Percentiles rank a stretch among this genome's conserved stretches.
Evolutionary conservation across 2,888 invertebrate genomes (phyloP).

Genomic region (Suillia variegata): DNA sequence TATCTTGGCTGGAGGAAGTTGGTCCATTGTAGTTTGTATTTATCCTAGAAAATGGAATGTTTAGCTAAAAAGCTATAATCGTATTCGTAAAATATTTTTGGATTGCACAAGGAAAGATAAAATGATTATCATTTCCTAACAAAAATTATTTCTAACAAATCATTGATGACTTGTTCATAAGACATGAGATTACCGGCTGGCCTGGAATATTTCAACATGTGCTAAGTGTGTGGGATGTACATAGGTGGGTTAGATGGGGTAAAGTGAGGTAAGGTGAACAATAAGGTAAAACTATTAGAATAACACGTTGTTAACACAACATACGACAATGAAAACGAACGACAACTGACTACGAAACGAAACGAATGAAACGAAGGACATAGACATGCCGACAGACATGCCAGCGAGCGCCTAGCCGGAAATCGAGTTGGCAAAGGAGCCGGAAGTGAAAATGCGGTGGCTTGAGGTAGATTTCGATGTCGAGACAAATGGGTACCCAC

Average conservation of each 20-base stretch:
- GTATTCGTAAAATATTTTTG: too few species aligned
- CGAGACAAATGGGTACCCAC: neutral
- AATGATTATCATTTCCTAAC: too few species aligned
- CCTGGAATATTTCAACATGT: neutral
- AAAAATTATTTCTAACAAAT: too few species aligned
- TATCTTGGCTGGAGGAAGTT: too few species aligned
- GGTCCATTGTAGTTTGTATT: too few species aligned
- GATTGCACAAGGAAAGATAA: too few species aligned
- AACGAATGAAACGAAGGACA: too few species aligned
- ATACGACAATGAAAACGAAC: slow-evolving; percentile 6
- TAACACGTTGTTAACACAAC: slow-evolving; percentile 9
- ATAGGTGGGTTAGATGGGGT: neutral
- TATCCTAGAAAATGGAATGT: too few species aligned
- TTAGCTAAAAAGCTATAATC: too few species aligned
- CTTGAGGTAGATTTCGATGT: neutral
- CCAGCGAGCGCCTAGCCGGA: neutral
- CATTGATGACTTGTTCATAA: too few species aligned
- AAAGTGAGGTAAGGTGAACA: neutral
- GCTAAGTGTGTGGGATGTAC: neutral
- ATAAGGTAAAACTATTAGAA: slow-evolving; percentile 3
- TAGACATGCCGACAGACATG: neutral
- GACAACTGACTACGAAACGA: too few species aligned
- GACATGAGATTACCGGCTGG: too few species aligned
- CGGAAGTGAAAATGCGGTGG: neutral
- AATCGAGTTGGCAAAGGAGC: neutral